Evolutionary conservation across 2,888 invertebrate species (phyloP), one percentile per base, ranked within the genome.

Genomic region (Ceriagrion tenellum): DNA sequence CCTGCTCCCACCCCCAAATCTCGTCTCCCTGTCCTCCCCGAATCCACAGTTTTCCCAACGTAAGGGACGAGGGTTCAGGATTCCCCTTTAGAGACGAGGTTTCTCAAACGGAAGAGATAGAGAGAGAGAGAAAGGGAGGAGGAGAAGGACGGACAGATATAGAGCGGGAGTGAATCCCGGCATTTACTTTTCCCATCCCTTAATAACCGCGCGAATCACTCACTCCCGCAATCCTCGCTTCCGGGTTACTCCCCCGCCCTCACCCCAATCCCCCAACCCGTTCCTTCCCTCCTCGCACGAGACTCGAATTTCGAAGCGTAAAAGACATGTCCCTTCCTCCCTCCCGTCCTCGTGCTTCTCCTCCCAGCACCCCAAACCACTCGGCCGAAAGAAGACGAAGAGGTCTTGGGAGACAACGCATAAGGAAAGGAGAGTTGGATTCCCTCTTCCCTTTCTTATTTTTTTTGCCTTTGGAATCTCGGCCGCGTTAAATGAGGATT

Each of bases 401-500:
- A 35, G 81, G 81, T 81, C 81, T 81, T 81, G 81, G 81, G 81
- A 81, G 81, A 81, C 81, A 81, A 81, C 81, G 81, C 30, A 35
- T 30, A 81, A 81, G 81, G 35, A 81, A 26, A 81, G 81, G 26
- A 18, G 81, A 81, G 35, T 8, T 6, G 30, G 35, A 81, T 35
- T 23, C 23, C 81, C 30, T 8, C 30, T 30, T 30, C 13, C 30
- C 30, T 18, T 59, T 20, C 69, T 26, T 69, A 26, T 23, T 26
- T 35, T 23, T 47, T 93, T 26, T 30, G 18, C 63, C 93, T 26
- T 93, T 47, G 93, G 93, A 93, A 93, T 93, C 93, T 93, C 93
- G 93, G 93, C 69, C 93, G 56, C 93, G 93, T 93, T 93, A 93
- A 93, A 93, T 93, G 93, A 93, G 93, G 63, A 93, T 93, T 93